Evolutionary conservation across 2,113 vertebrate genomes (phyloP), one percentile per base, ranked within the genome.

Genomic region (Patagioenas fasciata): DNA sequence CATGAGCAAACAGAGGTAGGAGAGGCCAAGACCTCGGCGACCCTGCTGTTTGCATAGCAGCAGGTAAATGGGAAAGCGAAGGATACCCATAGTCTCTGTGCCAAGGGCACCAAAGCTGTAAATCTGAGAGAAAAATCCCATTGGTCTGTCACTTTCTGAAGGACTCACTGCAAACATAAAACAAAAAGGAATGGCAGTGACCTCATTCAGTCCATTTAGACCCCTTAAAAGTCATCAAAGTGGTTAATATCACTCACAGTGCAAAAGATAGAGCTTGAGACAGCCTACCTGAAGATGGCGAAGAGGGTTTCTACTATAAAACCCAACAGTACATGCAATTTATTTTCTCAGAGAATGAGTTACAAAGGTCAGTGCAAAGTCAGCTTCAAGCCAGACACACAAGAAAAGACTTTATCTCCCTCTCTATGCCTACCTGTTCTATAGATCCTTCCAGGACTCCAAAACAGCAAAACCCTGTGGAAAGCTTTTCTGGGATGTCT

Each of bases 41-140:
- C 51, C 42, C 67, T 21, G 28, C 21, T 42, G 60, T 40, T 69
- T 28, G n/a, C 11, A 29, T 51, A 50, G 50, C 60, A 25, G 40
- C 28, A 26, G 57, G 10, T 42, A 36, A 74, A 47, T 3, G 53
- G 48, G 77, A 91, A 80, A 19, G 32, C 21, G n/a, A 51, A 73
- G 10, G 47, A 15, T 5, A 32, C 6, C 18, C 20, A 3, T 9
- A 8, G 19, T 8, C 19, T 25, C 70, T 13, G 34, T 4, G 0
- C 40, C 31, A 20, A 64, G 44, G 61, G 16, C n/a, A 54, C n/a
- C 17, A 5, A 42, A 36, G 34, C n/a, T 85, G 36, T 75, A 84
- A 84, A 72, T 11, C 28, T 19, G 21, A 58, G 62, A 69, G 53
- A 48, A 80, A 67, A 80, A 77, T 16, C 32, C 17, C 1, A 0